Evolutionary conservation across 1,140 invertebrate genomes (phyloP), one percentile per base, ranked within the genome.

Genomic region (Brachionus calyciflorus): DNA sequence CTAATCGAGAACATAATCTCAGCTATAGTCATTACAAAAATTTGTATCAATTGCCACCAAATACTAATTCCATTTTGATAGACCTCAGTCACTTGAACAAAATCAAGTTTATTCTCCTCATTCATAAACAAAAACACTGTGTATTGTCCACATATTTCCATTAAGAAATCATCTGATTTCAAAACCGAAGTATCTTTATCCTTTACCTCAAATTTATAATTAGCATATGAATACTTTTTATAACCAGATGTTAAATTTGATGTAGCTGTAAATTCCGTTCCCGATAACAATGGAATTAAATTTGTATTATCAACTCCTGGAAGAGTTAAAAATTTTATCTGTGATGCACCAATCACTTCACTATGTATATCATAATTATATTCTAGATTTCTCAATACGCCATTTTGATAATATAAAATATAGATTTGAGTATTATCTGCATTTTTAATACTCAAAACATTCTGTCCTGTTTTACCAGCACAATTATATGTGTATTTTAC

Each of bases 1-100:
- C 93, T 96, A 14, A 96, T 89, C 0, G 91, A 92, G 82, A 95
- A 95, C 86, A 96, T 89, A 26, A 96, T 87, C 85, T 91, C 92
- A 5, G 88, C 93, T 78, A 90, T 86, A 0, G 93, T 94, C 77
- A 96, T 90, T 0, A 94, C 84, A 24, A 94, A 83, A 81, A 94
- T 93, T 81, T 95, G 93, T 0, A 93, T 92, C 14, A 95, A 82
- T 78, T 94, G 87, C 90, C 90, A 92, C 0, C 93, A 81, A 78
- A 95, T 93, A 78, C 90, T 90, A 5, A 95, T 82, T 6, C 69
- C 69, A 55, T 51, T 73, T 55, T 49, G 69, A 55, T 73, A 73
- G 24, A 73, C 19, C 10, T 73, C 69, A 4, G 69, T 73, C 26
- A 73, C 19, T 26, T 40, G 46, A 40, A 73, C 69, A 51, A 51